Base-by-base conservation (phyloP, 2,797 vertebrate species). In the Enteromius argenteus region DNA sequence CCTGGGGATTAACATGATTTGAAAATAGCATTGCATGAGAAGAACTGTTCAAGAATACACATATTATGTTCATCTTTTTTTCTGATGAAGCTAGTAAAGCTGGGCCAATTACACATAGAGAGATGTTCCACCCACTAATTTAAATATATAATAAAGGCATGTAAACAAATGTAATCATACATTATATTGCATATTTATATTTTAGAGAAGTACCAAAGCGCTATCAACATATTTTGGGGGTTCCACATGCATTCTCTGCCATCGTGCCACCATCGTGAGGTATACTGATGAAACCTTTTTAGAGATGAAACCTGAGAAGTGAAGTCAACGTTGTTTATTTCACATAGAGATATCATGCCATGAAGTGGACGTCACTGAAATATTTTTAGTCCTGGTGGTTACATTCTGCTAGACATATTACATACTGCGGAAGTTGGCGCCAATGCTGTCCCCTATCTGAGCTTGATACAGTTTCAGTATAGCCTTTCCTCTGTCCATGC, bases 311-410 rank as follows among this genome's bases (percentile, higher is more conserved):
- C 67, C 53, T 15, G 64, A 86, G 60, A 49, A 84, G 86, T 75
- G 44, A 85, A 86, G 86, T 87, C 86, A 87, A 84, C 74, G 84
- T 76, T 87, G 88, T 89, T 87, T 87, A 87, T 89, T 87, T 89
- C 85, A 73, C 73, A 73, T 73, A 66, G 83, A 79, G 84, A 88
- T 89, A 86, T 86, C 87, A 76, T 89, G 84, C 87, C 87, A 87
- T 73, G 49, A 81, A 62, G 85, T 85, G 79, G 39, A 72, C 30
- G 84, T 89, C 88, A 89, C 68, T 49, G 74, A 82, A 85, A 90
- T 90, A 90, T 90, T 90, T 90, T 90, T 90, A 90, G 89, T 88
- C 72, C 79, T 79, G 72, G 73, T 74, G 64, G 86, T 84, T 84
- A 82, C 86, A 85, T 86, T 84, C 86, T 84, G 77, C 39, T 74